phyloP scores from a whole-genome alignment of 1,140 invertebrate species.

The Idris sp. region DNA sequence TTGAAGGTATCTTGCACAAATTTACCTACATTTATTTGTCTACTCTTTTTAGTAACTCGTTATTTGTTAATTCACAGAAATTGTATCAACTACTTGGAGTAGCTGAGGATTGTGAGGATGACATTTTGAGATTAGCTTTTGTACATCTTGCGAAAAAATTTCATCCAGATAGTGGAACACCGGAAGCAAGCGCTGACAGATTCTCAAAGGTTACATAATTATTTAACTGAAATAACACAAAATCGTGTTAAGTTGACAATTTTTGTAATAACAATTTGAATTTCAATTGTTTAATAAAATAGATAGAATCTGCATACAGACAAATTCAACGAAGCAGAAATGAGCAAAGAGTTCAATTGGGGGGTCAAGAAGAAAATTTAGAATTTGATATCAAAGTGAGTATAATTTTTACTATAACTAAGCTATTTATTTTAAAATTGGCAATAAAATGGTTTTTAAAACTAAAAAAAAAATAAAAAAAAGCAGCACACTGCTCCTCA shows the following conservation, averaged over 20 bases:
- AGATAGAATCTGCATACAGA: conserved; percentile 81
- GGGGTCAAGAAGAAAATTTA: conserved; percentile 73
- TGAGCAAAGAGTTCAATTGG: conserved; percentile 77
- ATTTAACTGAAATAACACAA: too few species aligned
- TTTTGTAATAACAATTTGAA: too few species aligned
- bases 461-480: background rate
- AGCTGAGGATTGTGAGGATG: conserved; percentile 83
- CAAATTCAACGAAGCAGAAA: conserved; percentile 72
- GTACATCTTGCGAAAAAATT: conserved; percentile 86
- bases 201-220: conserved; percentile 89
- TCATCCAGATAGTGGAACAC: conserved; percentile 88
- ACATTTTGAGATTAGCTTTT: conserved; percentile 85
- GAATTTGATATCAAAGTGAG: conserved; percentile 79
- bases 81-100: conserved; percentile 80
- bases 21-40: too few species aligned
- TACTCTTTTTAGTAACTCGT: too few species aligned
- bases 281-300: background rate
- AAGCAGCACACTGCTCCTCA: conserved; percentile 90
- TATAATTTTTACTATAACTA: too few species aligned
- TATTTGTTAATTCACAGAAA: background rate
- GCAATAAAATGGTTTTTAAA: conserved; percentile 2
- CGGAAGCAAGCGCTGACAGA: conserved; percentile 83
- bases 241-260: conserved; percentile 27
- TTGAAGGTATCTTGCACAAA: conserved; percentile 3
- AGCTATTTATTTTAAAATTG: too few species aligned